A percentile compares a stretch with the other conserved stretches of the same genome.
phyloP scores from a whole-genome alignment of 1,140 invertebrate species.

The Drosophila hydei region DNA sequence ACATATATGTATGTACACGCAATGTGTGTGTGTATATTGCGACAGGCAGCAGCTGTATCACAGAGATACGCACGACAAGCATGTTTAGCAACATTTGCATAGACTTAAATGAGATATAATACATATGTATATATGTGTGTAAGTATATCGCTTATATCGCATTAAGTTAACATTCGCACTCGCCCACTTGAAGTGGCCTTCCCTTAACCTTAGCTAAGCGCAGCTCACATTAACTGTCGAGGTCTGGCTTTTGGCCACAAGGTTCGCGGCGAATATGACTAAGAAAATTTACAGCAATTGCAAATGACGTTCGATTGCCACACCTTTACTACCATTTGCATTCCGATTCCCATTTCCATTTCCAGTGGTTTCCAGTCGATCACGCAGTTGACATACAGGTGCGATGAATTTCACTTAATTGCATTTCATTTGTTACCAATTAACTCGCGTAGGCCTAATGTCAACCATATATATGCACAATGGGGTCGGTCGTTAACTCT shows the following conservation, averaged over 20 bases:
- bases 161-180: conserved; percentile 33
- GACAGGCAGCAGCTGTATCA: conserved; percentile 37
- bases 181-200: conserved; percentile 47
- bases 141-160: not conserved
- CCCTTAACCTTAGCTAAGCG: conserved; percentile 43
- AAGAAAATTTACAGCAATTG: conserved; percentile 9
- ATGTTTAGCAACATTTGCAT: conserved; percentile 49
- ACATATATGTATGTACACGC: conserved; percentile 24
- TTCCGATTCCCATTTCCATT: not conserved
- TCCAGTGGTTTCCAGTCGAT: conserved; percentile 10
- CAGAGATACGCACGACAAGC: conserved; percentile 27
- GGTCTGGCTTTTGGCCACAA: conserved; percentile 28
- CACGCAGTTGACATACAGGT: conserved; percentile 14
- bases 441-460: conserved; percentile 20
- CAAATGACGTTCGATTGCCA: conserved; percentile 20
- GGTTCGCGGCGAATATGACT: conserved; percentile 18
- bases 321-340: too few species aligned
- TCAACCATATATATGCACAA: not conserved
- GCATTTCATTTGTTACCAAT: conserved; percentile 36
- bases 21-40: conserved; percentile 12
- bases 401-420: conserved; percentile 15
- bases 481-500: conserved; percentile 42
- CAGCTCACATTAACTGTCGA: conserved; percentile 22
- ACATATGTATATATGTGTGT: not conserved
- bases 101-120: conserved; percentile 11